A percentile compares a stretch with the other conserved stretches of the same genome.
Conservation (phyloP, 2,888 invertebrate species). For the Drosophila peninsularis region DNA sequence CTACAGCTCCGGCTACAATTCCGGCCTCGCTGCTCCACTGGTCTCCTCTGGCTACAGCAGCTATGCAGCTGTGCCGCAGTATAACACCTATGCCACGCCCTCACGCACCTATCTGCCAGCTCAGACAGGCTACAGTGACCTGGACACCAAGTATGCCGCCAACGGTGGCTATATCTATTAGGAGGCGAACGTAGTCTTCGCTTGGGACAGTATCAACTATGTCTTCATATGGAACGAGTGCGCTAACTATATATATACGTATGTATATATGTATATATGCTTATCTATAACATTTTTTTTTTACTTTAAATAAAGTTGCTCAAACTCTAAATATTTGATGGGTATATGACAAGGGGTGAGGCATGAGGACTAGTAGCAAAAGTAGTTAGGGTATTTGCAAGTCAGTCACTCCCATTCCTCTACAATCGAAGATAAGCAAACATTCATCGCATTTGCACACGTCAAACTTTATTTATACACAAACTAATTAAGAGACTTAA, state of each 20-base stretch:
- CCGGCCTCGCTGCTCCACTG: conserved; percentile 19
- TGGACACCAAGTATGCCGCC: conserved; percentile 75
- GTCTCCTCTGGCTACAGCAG: conserved; percentile 48
- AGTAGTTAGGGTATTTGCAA: neutral
- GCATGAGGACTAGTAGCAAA: neutral
- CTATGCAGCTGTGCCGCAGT: conserved; percentile 59
- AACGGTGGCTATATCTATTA: conserved; percentile 81
- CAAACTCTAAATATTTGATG: neutral
- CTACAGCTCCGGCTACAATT: conserved; percentile 41
- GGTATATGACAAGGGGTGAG: neutral
- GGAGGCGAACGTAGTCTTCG: neutral
- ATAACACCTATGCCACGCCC: conserved; percentile 56
- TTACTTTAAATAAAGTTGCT: conserved; percentile 14
- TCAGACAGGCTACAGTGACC: conserved; percentile 43
- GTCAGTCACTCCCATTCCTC: neutral
- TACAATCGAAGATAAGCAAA: no score
- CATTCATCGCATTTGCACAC: neutral
- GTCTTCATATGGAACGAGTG: conserved; percentile 1
- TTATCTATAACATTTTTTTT: conserved; percentile 18
- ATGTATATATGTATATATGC: conserved; percentile 6
- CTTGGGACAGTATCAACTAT: neutral
- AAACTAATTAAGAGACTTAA: conserved; percentile 9
- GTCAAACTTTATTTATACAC: conserved; percentile 16
- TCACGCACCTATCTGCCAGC: conserved; percentile 61
- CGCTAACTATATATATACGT: neutral